Percentiles rank a stretch among this genome's conserved stretches.
phyloP scores from a whole-genome alignment of 2,797 vertebrate species.

The Pangasius sanitwongsei region DNA sequence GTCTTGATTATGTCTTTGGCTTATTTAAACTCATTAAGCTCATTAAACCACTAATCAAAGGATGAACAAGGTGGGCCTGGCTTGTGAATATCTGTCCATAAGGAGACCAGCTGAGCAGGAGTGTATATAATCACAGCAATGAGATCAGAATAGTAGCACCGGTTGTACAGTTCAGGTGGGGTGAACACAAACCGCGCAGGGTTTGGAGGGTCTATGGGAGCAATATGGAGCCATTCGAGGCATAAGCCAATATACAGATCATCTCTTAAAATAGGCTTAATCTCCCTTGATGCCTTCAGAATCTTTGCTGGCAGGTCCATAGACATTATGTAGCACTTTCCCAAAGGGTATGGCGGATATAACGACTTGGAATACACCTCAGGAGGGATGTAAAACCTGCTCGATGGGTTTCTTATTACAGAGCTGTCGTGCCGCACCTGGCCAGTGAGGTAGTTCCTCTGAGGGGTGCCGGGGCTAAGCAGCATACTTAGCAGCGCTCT shows the following conservation, averaged over 20 bases:
- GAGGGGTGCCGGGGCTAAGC: conserved; percentile 47
- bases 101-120: conserved; percentile 59
- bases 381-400: conserved; percentile 72
- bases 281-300: conserved; percentile 60
- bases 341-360: conserved; percentile 74
- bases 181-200: conserved; percentile 60
- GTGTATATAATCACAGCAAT: conserved; percentile 70
- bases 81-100: conserved; percentile 48
- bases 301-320: conserved; percentile 67
- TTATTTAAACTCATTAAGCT: neutral
- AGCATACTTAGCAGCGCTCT: conserved; percentile 65
- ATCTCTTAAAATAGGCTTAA: conserved; percentile 76
- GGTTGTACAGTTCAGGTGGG: conserved; percentile 45
- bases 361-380: conserved; percentile 64
- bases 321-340: conserved; percentile 79
- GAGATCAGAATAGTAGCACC: conserved; percentile 64
- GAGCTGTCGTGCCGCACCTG: conserved; percentile 59
- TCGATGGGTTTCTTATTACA: conserved; percentile 57
- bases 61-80: conserved; percentile 19
- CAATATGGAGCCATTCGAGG: conserved; percentile 64
- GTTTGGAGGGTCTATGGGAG: conserved; percentile 40
- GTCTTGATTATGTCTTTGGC: neutral
- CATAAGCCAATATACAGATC: conserved; percentile 80
- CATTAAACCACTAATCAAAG: neutral
- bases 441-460: conserved; percentile 67